A percentile compares a stretch with the other conserved stretches of the same genome.
These are phyloP conservation scores for Morpho achilles DNA, from an alignment of 2,888 invertebrate genomes.

Conservation along the genomic window DNA sequence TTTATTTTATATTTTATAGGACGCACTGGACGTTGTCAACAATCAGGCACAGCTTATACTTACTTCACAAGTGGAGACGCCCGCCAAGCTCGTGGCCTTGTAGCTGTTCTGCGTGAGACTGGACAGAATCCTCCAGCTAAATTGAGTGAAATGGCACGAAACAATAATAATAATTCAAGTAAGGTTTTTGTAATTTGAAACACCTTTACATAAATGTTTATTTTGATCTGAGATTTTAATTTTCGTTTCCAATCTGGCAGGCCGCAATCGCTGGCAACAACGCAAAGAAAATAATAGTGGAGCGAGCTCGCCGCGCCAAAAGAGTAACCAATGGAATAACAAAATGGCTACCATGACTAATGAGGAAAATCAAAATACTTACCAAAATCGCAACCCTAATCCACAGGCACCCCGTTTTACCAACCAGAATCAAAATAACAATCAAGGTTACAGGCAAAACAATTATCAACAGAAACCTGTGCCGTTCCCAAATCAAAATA, in stretches of 20 bases:
- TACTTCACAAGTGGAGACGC: slow-evolving; percentile 96
- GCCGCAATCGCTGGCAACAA: slow-evolving; percentile 81
- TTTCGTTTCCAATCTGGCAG: slow-evolving; percentile 34
- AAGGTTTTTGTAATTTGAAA: slow-evolving; percentile 18
- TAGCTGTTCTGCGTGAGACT: slow-evolving; percentile 95
- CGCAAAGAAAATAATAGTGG: slow-evolving; percentile 77
- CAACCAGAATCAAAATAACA: slow-evolving; percentile 64
- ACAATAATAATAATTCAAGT: slow-evolving; percentile 74
- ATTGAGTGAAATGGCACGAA: slow-evolving; percentile 85
- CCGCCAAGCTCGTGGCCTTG: slow-evolving; percentile 94
- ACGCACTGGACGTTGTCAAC: slow-evolving; percentile 94
- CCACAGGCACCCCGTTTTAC: slow-evolving; percentile 74
- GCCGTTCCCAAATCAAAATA: slow-evolving; percentile 78
- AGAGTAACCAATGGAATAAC: slow-evolving; percentile 75
- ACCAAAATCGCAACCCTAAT: slow-evolving; percentile 56
- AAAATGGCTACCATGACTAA: slow-evolving; percentile 60
- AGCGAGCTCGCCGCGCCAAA: slow-evolving; percentile 71
- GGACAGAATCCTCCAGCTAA: slow-evolving; percentile 91
- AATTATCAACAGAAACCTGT: slow-evolving; percentile 74
- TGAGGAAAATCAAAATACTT: slow-evolving; percentile 53
- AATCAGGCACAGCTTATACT: slow-evolving; percentile 96
- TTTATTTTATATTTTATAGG: slow-evolving; percentile 50
- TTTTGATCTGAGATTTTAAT: no score
- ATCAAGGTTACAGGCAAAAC: slow-evolving; percentile 63
- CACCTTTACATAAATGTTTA: no score